Percentiles rank a stretch among this genome's conserved stretches.
phyloP scores from a whole-genome alignment of 2,797 vertebrate genomes.

The Sebastes kiyomatsui region DNA sequence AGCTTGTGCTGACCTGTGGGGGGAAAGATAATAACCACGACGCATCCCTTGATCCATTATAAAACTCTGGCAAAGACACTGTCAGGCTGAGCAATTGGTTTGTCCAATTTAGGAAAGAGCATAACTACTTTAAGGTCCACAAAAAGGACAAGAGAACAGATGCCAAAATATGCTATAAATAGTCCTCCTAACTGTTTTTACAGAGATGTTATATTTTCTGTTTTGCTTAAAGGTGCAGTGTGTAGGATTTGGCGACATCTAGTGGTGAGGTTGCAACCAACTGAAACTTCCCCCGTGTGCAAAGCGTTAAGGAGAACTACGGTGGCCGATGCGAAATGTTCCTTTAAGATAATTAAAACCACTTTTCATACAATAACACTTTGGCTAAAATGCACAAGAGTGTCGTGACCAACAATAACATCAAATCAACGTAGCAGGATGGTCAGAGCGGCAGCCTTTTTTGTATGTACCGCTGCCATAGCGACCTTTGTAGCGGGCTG shows the following conservation, averaged over 20 bases:
- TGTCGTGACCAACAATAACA: too few relatives aligned
- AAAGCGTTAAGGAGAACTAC: too few relatives aligned
- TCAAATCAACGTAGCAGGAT: too few relatives aligned
- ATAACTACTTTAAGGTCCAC: constrained; percentile 14
- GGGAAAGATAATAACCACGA: constrained; percentile 23
- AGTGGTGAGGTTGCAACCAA: too few relatives aligned
- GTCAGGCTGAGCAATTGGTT: constrained; percentile 44
- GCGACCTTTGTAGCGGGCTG: too few relatives aligned
- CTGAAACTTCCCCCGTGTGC: too few relatives aligned
- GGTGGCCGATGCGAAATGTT: too few relatives aligned
- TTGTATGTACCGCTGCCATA: too few relatives aligned
- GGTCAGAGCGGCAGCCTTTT: too few relatives aligned
- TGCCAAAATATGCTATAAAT: neutral
- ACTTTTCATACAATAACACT: too few relatives aligned
- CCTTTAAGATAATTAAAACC: neutral
- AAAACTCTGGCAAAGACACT: constrained; percentile 15
- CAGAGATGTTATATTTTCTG: constrained; percentile 7
- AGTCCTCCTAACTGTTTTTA: neutral
- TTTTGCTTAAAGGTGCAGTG: neutral
- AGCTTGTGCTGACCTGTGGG: constrained; percentile 18
- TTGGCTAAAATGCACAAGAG: too few relatives aligned
- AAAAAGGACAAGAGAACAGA: neutral
- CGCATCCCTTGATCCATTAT: constrained; percentile 1
- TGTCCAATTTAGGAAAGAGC: constrained; percentile 36
- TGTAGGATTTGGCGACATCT: too few relatives aligned